A percentile compares a stretch with the other conserved stretches of the same genome.
phyloP scores from a whole-genome alignment of 1,140 invertebrate species.

The Phymastichus coffea region DNA sequence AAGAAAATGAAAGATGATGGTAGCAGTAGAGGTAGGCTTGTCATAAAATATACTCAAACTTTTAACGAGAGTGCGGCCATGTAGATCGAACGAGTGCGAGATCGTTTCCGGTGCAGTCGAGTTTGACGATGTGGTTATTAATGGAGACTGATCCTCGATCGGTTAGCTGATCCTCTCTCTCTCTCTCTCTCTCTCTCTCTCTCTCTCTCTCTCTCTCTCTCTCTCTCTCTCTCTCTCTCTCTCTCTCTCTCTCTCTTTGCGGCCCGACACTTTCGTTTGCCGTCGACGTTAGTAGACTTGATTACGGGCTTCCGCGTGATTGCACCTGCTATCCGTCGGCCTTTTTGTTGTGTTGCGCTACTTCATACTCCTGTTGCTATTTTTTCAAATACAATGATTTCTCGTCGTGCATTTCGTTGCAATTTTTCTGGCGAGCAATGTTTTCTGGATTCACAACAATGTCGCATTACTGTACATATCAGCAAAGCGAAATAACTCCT shows the following conservation, averaged over 20 bases:
- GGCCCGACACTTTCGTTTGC: slow-evolving; percentile 34
- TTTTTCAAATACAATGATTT: too few relatives aligned
- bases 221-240: background rate
- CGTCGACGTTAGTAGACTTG: slow-evolving; percentile 5
- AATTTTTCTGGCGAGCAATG: too few relatives aligned
- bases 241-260: background rate
- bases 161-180: slow-evolving; percentile 27
- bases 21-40: too few relatives aligned
- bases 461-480: too few relatives aligned
- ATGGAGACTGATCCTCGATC: slow-evolving; percentile 14
- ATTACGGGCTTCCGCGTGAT: background rate
- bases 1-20: too few relatives aligned
- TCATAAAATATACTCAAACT: slow-evolving; percentile 22
- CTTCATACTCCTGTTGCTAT: too few relatives aligned
- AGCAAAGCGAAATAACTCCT: too few relatives aligned
- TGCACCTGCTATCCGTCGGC: background rate
- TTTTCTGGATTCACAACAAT: too few relatives aligned
- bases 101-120: background rate
- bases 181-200: slow-evolving; percentile 10
- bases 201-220: background rate
- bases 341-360: slow-evolving; percentile 4
- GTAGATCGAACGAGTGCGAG: background rate
- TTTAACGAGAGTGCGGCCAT: slow-evolving; percentile 19
- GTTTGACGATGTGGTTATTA: slow-evolving; percentile 33
- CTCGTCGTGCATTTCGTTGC: too few relatives aligned